These are phyloP conservation scores for Xiphorhynchus erythropygius DNA, from an alignment of 2,797 vertebrate species.

Conservation along the genomic window DNA sequence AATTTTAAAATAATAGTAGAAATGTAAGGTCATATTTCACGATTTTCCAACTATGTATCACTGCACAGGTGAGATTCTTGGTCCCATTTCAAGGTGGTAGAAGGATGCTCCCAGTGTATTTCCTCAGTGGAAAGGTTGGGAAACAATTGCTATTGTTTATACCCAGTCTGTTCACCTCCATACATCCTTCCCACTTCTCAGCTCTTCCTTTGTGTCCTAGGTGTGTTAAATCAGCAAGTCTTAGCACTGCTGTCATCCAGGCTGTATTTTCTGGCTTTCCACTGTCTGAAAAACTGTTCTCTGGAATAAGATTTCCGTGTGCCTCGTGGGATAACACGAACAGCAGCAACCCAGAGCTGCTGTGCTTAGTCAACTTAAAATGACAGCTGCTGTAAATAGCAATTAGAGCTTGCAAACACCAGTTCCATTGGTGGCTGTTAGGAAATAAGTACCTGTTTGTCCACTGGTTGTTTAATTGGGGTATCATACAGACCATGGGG, in stretches of 20 bases:
- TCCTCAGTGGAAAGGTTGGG: not conserved
- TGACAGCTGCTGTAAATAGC: conserved; percentile 15
- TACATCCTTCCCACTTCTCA: not conserved
- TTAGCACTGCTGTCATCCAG: not conserved
- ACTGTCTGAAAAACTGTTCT: not conserved
- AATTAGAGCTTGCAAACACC: conserved; percentile 6
- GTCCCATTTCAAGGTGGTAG: not conserved
- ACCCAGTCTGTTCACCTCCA: not conserved
- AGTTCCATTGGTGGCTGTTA: not conserved
- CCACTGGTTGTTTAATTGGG: not conserved
- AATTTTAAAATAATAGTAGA: not conserved
- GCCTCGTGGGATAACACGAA: not conserved
- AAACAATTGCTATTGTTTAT: not conserved
- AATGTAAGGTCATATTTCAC: not conserved
- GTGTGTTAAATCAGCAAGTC: not conserved
- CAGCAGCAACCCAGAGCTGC: not conserved
- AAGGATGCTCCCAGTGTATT: not conserved
- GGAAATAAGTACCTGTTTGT: not conserved
- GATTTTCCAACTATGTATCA: not conserved
- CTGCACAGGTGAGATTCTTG: not conserved
- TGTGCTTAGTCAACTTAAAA: not conserved
- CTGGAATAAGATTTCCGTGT: not conserved
- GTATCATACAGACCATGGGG: not conserved
- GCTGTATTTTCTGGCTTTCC: not conserved
- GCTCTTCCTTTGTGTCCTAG: not conserved